Percentiles rank a stretch among this genome's conserved stretches.
Conservation (phyloP, 2,888 invertebrate genomes). For the Lasioglossum leucozonium region DNA sequence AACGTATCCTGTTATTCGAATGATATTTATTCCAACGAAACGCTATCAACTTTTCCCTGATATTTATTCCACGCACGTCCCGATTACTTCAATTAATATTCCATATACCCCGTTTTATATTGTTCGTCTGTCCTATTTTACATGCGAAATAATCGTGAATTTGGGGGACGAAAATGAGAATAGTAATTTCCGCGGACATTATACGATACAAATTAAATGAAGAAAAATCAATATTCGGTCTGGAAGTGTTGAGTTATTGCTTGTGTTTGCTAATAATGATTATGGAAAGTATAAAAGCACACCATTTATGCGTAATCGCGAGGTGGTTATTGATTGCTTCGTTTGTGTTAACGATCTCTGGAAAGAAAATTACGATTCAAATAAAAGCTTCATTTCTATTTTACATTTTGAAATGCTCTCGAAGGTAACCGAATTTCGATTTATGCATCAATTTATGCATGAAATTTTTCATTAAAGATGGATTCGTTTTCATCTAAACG, state of each 20-base stretch:
- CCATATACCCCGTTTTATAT: background rate
- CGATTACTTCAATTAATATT: background rate
- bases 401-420: background rate
- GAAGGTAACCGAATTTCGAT: background rate
- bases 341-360: background rate
- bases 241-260: background rate
- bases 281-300: slow-evolving; percentile 2
- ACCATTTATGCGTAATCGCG: background rate
- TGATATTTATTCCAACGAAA: background rate
- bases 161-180: background rate
- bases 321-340: slow-evolving; percentile 1
- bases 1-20: background rate
- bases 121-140: slow-evolving; percentile 8
- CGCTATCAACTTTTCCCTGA: background rate
- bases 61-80: slow-evolving; percentile 1
- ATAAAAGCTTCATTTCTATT: background rate
- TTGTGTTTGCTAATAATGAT: background rate
- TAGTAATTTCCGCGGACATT: background rate
- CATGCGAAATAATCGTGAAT: slow-evolving; percentile 1
- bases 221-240: slow-evolving; percentile 11
- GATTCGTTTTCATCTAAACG: background rate
- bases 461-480: background rate
- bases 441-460: background rate
- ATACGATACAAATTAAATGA: slow-evolving; percentile 12
- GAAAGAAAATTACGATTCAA: background rate